Conservation (phyloP, 2,113 vertebrate genomes). For the Lagopus muta region DNA sequence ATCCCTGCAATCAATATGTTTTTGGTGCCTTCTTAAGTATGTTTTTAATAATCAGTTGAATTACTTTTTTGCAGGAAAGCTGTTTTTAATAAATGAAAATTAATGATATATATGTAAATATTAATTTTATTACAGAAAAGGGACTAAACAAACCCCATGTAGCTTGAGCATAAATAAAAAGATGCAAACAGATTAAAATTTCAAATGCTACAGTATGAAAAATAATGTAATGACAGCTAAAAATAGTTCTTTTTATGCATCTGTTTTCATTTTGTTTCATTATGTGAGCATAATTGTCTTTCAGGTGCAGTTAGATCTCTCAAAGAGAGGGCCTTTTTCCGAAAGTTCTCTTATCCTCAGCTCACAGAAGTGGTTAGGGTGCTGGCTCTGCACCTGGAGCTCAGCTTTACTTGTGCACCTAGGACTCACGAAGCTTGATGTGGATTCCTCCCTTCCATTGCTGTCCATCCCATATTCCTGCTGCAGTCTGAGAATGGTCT, state of each 20-base stretch:
- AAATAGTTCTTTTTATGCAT: not conserved
- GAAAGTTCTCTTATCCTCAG: not conserved
- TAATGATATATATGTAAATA: not conserved
- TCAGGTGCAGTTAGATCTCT: not conserved
- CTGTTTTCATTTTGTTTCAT: not conserved
- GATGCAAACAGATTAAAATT: not conserved
- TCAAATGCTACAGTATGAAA: not conserved
- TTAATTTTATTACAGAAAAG: conserved; percentile 15
- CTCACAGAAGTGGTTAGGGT: not conserved
- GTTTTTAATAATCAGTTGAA: conserved; percentile 47
- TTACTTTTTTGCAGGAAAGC: conserved; percentile 34
- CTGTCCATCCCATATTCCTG: rapidly evolving
- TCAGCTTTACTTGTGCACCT: rapidly evolving
- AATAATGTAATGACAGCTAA: not conserved
- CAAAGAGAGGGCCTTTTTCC: not conserved
- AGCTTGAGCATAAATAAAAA: not conserved
- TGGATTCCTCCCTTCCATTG: rapidly evolving
- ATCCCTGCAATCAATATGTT: not conserved
- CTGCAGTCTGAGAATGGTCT: not conserved
- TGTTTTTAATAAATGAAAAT: conserved; percentile 53
- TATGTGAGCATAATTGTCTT: not conserved
- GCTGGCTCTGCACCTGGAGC: not conserved
- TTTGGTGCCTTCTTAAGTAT: conserved; percentile 8
- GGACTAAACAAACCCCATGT: not conserved
- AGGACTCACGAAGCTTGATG: rapidly evolving